These are phyloP conservation scores for Microcebus tavaratra DNA, from an alignment of 2,113 vertebrate species.

Conservation along the genomic window DNA sequence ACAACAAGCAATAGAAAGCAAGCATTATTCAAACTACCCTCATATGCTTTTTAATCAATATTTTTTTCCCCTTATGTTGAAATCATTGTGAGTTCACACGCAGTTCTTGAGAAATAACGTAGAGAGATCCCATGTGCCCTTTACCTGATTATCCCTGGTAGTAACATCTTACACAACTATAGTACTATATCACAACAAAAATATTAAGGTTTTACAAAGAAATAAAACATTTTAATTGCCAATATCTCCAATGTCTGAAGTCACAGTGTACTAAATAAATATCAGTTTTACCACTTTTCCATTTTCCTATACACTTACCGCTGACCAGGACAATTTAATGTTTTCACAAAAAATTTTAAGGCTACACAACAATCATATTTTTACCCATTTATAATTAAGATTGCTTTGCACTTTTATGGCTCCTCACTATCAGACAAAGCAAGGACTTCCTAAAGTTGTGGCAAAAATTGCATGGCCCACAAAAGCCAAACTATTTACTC, in stretches of 20 bases:
- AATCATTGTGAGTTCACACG: background rate
- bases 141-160: background rate
- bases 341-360: background rate
- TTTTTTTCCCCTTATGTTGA: background rate
- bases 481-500: background rate
- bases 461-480: background rate
- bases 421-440: background rate
- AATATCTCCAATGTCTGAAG: background rate
- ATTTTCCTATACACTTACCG: background rate
- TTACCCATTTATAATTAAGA: background rate
- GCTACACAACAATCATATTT: background rate
- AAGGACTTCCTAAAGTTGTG: background rate
- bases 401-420: background rate
- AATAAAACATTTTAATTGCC: background rate
- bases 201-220: background rate
- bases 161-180: background rate
- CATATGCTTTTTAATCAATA: background rate
- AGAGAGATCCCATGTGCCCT: fast-evolving
- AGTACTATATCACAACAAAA: background rate
- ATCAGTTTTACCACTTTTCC: background rate
- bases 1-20: background rate
- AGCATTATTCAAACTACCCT: background rate
- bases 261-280: background rate
- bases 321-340: too few species aligned
- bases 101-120: background rate